Evolutionary conservation across 2,113 vertebrate genomes (phyloP), one percentile per base, ranked within the genome.

Genomic region (Leptobrachium ailaonicum): DNA sequence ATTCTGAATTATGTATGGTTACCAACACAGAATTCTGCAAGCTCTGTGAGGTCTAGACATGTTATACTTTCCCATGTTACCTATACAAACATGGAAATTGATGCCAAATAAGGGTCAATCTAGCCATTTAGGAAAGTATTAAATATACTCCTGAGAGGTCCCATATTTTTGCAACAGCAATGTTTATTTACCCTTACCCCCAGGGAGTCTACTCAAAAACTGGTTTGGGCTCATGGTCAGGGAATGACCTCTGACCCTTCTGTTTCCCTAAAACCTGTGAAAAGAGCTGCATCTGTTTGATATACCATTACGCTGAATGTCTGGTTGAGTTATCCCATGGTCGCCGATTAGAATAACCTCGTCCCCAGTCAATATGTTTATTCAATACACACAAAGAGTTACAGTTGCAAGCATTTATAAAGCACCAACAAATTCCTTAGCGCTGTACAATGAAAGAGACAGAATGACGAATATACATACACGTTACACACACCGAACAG

Each of bases 1-100:
- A 79, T 66, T 72, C 41, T 58, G 73, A 45, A 66, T 14, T 20
- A 71, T 7, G 13, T 10, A 3, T 60, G n/a, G 14, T 32, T 79
- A 47, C 71, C 71, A 80, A 14, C n/a, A 47, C 14, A 41, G 54
- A 64, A 72, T 56, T 12, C 13, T n/a, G 56, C 14, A 54, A 73
- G 41, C 41, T 56, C 78, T 73, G 77, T 66, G 77, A 73, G 77
- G 77, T 56, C 70, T 50, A 32, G 40, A 64, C 20, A 8, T 13
- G 32, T 9, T n/a, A n/a, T 66, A 13, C 10, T 45, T 41, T 44
- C 8, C 6, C 11, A 13, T 47, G 40, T 73, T 66, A 3, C 12
- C 44, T 47, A 47, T 50, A 50, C 68, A 79, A 66, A 71, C 32
- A 13, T 10, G 20, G 20, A 70, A 41, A 47, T 14, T 44, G 67